These are phyloP conservation scores for Chiridota heheva DNA, from an alignment of 35 echinoderm and acorn worm species.

Conservation along the genomic window DNA sequence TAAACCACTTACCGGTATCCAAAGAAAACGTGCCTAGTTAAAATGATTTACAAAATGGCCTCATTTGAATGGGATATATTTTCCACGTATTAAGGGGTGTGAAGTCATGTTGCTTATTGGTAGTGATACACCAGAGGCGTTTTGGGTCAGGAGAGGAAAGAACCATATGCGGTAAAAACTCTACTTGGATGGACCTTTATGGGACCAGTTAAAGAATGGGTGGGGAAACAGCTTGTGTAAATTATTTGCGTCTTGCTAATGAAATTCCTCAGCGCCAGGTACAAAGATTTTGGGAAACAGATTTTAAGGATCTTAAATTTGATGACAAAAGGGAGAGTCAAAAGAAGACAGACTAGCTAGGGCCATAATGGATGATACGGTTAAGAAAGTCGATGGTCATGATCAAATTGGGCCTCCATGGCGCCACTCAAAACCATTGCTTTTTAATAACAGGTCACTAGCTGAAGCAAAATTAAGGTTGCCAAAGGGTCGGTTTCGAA, in stretches of 20 bases:
- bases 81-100: constrained; percentile 17
- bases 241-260: constrained; percentile 14
- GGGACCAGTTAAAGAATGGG: constrained; percentile 27
- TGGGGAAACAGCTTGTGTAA: constrained; percentile 14
- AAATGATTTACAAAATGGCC: constrained; percentile 25
- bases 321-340: constrained; percentile 13
- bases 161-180: constrained; percentile 46
- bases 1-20: constrained; percentile 36
- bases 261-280: not conserved
- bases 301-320: constrained; percentile 22
- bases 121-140: constrained; percentile 46
- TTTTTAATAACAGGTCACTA: constrained; percentile 47
- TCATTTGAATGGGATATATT: constrained; percentile 30
- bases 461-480: constrained; percentile 15
- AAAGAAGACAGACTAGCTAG: constrained; percentile 56
- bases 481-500: constrained; percentile 36
- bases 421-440: constrained; percentile 1
- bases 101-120: constrained; percentile 44
- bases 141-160: constrained; percentile 49
- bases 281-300: constrained; percentile 43
- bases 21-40: constrained; percentile 16
- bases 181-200: constrained; percentile 46
- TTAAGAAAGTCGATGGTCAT: constrained; percentile 52
- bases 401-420: constrained; percentile 57
- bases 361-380: constrained; percentile 30